These are phyloP conservation scores for Lithophane socia DNA, from an alignment of 2,888 invertebrate species.

Conservation along the genomic window DNA sequence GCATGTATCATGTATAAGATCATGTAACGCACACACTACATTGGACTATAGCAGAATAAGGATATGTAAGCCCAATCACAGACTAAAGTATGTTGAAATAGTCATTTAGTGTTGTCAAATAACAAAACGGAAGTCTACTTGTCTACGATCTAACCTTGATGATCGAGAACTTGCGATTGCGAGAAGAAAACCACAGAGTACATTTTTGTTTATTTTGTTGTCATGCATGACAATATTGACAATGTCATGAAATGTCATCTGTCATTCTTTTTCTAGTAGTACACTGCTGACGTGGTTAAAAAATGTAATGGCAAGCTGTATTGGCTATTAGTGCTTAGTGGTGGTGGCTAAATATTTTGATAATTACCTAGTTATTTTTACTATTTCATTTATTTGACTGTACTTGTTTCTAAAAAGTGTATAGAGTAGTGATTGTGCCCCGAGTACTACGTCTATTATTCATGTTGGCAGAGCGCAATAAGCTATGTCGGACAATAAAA, in stretches of 20 bases:
- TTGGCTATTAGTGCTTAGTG: constrained; percentile 76
- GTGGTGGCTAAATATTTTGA: constrained; percentile 83
- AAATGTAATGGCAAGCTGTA: constrained; percentile 67
- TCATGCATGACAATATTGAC: constrained; percentile 8
- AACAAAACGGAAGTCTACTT: too few relatives aligned
- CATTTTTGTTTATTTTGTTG: background rate
- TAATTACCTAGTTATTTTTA: constrained; percentile 52
- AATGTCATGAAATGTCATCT: constrained; percentile 16
- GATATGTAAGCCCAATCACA: too few relatives aligned
- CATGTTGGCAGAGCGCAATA: constrained; percentile 82
- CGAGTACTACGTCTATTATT: constrained; percentile 70
- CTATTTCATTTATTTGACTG: constrained; percentile 44
- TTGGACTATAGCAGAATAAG: too few relatives aligned
- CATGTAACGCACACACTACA: too few relatives aligned
- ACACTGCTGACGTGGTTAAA: constrained; percentile 73
- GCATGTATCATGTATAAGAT: too few relatives aligned
- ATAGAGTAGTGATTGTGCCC: constrained; percentile 55
- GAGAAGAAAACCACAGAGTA: too few relatives aligned
- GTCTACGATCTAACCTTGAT: too few relatives aligned
- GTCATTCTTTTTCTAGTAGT: constrained; percentile 38
- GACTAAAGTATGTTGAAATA: too few relatives aligned
- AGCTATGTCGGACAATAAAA: constrained; percentile 87
- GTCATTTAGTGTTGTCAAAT: too few relatives aligned
- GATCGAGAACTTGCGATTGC: too few relatives aligned
- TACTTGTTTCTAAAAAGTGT: constrained; percentile 55